Base-by-base conservation (phyloP, 1,140 invertebrate species). In the Phocides pigmalion region DNA sequence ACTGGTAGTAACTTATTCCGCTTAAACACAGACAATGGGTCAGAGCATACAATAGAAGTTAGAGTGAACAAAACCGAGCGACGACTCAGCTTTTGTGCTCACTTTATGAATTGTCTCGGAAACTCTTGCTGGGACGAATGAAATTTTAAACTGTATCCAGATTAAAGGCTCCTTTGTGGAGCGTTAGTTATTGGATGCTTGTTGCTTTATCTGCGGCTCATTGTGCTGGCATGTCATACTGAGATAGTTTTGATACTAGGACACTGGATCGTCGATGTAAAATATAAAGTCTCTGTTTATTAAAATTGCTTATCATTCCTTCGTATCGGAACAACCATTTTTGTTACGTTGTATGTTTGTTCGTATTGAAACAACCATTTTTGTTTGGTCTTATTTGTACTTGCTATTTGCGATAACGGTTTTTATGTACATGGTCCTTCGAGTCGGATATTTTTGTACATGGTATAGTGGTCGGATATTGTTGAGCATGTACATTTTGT, bases 61-160 rank as follows among this genome's bases (percentile, higher is more conserved):
- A 63, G 66, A 68, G 58, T 68, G 63, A 68, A 68, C 71, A 70
- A 74, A 71, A 71, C 68, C 66, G 58, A 54, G 51, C 63, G 58
- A 62, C 64, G 58, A 51, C 37, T 37, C 32, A 44, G 56, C 68
- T 66, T 68, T 74, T 74, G 62, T 70, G 68, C 14, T 63, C 68
- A 64, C 65, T 68, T 71, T 71, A 66, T 63, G 63, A 67, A 70
- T 74, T 74, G 70, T 72, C 67, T 69, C 66, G 56, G 64, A 53
- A 68, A 69, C 64, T 66, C 64, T 66, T 59, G 64, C 56, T 56
- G 44, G 62, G 64, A 62, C 58, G 54, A 66, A 63, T 58, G 65
- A 66, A 66, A 66, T 61, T 70, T 71, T 66, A 74, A 74, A 74
- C 64, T 74, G 67, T 69, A 61, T 66, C 56, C 56, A 62, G 64